Percentiles rank a stretch among this genome's conserved stretches.
Evolutionary conservation across 2,113 vertebrate species (phyloP).

Genomic region (Kobus ellipsiprymnus): DNA sequence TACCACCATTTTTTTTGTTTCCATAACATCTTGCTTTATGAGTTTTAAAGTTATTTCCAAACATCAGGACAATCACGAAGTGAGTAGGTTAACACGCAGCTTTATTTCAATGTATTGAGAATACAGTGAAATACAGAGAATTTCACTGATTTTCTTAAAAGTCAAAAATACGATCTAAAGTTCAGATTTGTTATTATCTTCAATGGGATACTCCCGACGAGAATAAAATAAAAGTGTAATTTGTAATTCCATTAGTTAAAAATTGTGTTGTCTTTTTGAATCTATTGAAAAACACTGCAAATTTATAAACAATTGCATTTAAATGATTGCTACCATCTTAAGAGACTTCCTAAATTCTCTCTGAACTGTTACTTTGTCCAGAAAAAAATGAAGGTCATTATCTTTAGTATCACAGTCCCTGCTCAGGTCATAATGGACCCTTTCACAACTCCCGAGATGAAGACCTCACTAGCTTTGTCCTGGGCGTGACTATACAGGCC

Average conservation of each 20-base stretch:
- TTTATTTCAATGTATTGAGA: neutral
- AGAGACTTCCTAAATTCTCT: neutral
- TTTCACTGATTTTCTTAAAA: constrained; percentile 4
- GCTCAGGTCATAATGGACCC: neutral
- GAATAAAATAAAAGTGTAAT: neutral
- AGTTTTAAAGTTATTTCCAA: constrained; percentile 8
- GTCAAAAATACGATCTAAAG: neutral
- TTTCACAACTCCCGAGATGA: neutral
- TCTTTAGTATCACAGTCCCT: neutral
- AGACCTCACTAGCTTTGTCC: neutral
- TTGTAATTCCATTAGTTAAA: neutral
- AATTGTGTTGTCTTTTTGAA: neutral
- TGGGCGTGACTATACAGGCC: neutral
- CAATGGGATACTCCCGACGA: neutral
- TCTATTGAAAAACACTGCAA: neutral
- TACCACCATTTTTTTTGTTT: neutral
- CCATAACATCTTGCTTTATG: neutral
- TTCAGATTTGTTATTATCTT: neutral
- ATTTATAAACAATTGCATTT: neutral
- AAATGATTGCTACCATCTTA: neutral
- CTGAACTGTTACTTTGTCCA: neutral
- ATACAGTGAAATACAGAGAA: neutral
- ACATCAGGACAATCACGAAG: neutral
- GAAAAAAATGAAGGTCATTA: neutral
- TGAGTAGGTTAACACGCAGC: neutral